Evolutionary conservation across 35 echinoderm and acorn worm genomes (phyloP).

Genomic region (Ophioderma brevispina): DNA sequence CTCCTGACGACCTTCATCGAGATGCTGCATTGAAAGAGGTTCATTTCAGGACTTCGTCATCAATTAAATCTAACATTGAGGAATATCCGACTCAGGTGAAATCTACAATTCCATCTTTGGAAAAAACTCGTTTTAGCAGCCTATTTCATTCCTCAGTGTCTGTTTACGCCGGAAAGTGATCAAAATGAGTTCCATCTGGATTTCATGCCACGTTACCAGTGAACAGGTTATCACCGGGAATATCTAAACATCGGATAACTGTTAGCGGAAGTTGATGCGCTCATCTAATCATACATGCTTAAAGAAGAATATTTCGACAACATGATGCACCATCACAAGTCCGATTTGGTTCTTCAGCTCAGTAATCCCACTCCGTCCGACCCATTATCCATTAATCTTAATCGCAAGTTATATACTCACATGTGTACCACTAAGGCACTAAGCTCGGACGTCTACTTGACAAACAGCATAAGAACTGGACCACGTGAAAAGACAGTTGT

Average conservation of each 20-base stretch:
- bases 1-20: slow-evolving; percentile 6
- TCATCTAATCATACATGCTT: background rate
- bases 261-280: background rate
- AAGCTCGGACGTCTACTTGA: background rate
- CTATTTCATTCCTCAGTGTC: slow-evolving; percentile 6
- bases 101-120: slow-evolving; percentile 1
- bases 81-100: slow-evolving; percentile 8
- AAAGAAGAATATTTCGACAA: background rate
- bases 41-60: background rate
- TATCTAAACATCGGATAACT: background rate
- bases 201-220: background rate
- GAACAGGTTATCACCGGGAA: background rate
- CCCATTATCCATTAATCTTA: background rate
- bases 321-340: background rate
- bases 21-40: background rate
- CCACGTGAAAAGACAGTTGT: background rate
- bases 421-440: background rate
- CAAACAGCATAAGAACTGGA: background rate
- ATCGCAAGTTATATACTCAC: background rate
- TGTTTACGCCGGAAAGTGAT: slow-evolving; percentile 18
- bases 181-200: background rate
- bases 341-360: background rate
- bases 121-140: slow-evolving; percentile 22
- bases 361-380: background rate
- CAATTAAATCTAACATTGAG: background rate